phyloP scores from a whole-genome alignment of 1,140 invertebrate species.

The Trachelipus rathkii region DNA sequence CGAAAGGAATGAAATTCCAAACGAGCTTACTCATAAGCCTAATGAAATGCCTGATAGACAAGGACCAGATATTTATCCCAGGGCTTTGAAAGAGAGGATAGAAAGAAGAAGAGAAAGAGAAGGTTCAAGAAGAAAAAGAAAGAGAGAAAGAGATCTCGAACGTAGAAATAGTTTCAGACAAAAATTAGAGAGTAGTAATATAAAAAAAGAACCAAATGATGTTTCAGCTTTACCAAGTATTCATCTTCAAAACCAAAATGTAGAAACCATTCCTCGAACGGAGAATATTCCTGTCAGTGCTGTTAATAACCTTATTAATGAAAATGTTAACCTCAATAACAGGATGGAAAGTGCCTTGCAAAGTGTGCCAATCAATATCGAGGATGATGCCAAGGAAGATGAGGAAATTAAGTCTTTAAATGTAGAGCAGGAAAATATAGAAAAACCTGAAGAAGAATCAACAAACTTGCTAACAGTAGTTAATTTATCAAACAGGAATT shows the following conservation, averaged over 20 bases:
- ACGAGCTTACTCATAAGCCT: not conserved
- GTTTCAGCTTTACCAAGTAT: not conserved
- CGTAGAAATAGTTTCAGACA: not conserved
- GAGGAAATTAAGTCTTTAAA: not conserved
- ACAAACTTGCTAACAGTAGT: not conserved
- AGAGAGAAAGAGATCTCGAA: conserved; percentile 1
- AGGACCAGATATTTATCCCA: not conserved
- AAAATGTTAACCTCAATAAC: not conserved
- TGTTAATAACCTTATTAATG: not conserved
- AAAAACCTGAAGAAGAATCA: not conserved
- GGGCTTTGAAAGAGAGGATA: not conserved
- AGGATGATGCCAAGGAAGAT: not conserved
- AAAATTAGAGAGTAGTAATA: not conserved
- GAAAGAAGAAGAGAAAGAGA: conserved; percentile 1
- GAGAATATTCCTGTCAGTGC: not conserved
- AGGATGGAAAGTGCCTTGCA: not conserved
- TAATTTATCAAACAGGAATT: not conserved
- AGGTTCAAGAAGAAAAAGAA: not conserved
- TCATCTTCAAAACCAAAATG: not conserved
- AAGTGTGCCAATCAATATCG: not conserved
- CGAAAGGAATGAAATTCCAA: not conserved
- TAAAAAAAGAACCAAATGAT: not conserved
- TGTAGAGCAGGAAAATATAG: not conserved
- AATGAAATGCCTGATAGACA: not conserved
- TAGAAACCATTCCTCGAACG: not conserved